Evolutionary conservation across 2,888 invertebrate species (phyloP), one percentile per base, ranked within the genome.

Genomic region (Ornithoptera priamus): DNA sequence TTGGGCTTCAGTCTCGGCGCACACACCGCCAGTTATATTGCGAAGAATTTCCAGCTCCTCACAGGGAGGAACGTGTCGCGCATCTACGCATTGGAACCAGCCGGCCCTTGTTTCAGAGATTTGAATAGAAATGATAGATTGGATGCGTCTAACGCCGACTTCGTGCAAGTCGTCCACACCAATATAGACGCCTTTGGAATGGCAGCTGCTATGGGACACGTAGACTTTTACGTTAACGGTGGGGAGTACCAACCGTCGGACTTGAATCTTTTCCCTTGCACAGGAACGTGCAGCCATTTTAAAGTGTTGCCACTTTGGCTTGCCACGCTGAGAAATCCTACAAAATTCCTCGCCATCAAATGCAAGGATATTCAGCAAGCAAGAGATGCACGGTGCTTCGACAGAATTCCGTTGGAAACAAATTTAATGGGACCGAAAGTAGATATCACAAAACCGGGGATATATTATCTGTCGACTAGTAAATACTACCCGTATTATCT

Each of bases 111-210:
- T 73, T 92, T 90, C 56, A 81, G 92, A 64, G 81, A 78, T 2
- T 71, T 90, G 18, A 81, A 76, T 0, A 73, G 81, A 0, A 73
- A 80, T 0, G 85, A 90, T 0, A 78, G 92, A 62, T 77, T 92
- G 0, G 83, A 87, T 62, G 78, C 84, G 0, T 85, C 88, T 0
- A 80, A 91, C 64, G 91, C 91, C 0, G 89, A 90, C 69, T 92
- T 89, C 57, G 90, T 92, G 0, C 86, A 89, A 75, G 90, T 92
- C 0, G 75, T 92, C 7, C 92, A 92, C 66, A 91, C 91, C 0
- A 92, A 92, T 67, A 90, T 92, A n/a, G 92, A 92, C 63, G 92
- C 87, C 0, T 92, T 83, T 24, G 92, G 92, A 0, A 92, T 92
- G 90, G 90, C 91, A 0, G 74, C 83, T 0, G 80, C 76, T 0